A percentile compares a stretch with the other conserved stretches of the same genome.
Conservation (phyloP, 1,140 invertebrate genomes). For the Hirudo medicinalis region DNA sequence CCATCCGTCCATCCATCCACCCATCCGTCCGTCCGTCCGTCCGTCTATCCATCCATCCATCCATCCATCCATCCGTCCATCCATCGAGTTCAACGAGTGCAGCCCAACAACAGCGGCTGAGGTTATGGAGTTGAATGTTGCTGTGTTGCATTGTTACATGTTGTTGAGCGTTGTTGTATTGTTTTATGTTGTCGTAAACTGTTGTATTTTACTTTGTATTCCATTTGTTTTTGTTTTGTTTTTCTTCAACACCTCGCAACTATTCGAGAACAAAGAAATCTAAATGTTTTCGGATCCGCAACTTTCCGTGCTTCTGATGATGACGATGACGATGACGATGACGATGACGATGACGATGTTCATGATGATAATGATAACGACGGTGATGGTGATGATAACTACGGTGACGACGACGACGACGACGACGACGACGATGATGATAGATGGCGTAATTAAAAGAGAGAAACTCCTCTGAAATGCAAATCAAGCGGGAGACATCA, state of each 20-base stretch:
- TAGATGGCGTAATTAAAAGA: slow-evolving; percentile 2
- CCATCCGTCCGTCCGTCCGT: not conserved
- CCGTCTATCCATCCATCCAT: not conserved
- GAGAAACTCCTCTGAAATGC: slow-evolving; percentile 1
- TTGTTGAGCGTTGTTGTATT: not conserved
- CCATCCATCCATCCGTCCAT: not conserved
- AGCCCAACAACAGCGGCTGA: too few species aligned
- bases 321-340: too few species aligned
- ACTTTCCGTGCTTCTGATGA: too few species aligned
- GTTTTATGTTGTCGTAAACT: not conserved
- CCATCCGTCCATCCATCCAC: not conserved
- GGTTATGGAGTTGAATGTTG: not conserved
- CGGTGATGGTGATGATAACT: not conserved
- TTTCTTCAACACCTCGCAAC: too few species aligned
- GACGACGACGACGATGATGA: not conserved
- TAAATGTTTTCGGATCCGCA: too few species aligned
- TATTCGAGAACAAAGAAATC: too few species aligned
- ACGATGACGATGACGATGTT: too few species aligned
- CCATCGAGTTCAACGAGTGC: not conserved
- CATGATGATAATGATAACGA: not conserved
- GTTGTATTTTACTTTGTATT: not conserved
- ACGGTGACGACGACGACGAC: not conserved
- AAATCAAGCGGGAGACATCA: not conserved
- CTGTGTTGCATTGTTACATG: not conserved
- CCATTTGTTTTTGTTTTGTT: not conserved